Base-by-base conservation (phyloP, 2,888 invertebrate genomes). In the Tenthredo livida region DNA sequence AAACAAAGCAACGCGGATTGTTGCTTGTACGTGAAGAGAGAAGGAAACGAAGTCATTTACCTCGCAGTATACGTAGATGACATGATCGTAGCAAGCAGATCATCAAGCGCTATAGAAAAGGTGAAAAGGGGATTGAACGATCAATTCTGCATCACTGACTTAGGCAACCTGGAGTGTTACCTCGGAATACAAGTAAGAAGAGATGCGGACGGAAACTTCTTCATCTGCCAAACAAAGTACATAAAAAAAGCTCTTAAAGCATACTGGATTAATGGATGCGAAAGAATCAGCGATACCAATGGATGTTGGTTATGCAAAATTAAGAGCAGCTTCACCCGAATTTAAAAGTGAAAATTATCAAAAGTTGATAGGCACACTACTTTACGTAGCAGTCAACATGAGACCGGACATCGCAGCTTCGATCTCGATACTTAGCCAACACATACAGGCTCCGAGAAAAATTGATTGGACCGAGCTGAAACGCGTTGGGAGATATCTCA, bases 361-460 rank as follows among this genome's bases (percentile, higher is more conserved):
- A 78, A 80, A 84, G 65, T 37, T 88, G n/a, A 87, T 89, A 85
- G 88, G 89, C 43, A 82, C 70, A n/a, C 72, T 89, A 6, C 70
- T 89, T 10, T 89, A 89, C 80, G 72, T 89, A 2, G 86, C 87
- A 10, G 83, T 87, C 1, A 87, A 88, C 67, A 88, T 88, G 6
- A 84, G 88, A 86, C 89, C 88, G 29, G 88, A 89, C 37, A 88
- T 89, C 5, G 61, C 87, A 25, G 88, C 88, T 9, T 65, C 85
- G 43, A 54, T 85, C 12, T 77, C 84, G 1, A 86, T 87, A 37
- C 85, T 87, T 47, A 67, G 84, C 37, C 86, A 86, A 85, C 75
- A 75, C 21, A 75, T 21, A 12, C 6, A 70, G n/a, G 17, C 25
- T 21, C 37, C 84, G 6, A 84, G 7, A 33, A 21, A 70, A 84